phyloP scores from a whole-genome alignment of 2,113 vertebrate species.

The Hippocampus mohnikei region DNA sequence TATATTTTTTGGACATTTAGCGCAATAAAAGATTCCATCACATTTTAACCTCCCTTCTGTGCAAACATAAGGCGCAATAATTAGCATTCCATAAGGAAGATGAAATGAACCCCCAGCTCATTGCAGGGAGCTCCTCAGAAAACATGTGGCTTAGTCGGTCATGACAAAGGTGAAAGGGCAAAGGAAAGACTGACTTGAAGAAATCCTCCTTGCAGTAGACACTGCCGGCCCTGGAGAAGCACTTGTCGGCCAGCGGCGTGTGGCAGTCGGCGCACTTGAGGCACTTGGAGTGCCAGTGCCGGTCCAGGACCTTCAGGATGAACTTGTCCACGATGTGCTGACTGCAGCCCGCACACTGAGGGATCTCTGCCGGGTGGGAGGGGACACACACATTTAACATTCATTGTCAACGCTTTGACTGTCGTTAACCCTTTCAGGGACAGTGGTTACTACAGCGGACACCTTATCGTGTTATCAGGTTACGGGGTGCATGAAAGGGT shows the following conservation, averaged over 20 bases:
- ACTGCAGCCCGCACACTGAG: constrained; percentile 95
- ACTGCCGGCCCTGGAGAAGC: constrained; percentile 90
- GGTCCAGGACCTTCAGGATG: constrained; percentile 97
- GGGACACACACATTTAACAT: not conserved
- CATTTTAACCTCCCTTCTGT: not conserved
- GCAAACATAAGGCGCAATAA: not conserved
- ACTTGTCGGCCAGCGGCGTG: constrained; percentile 90
- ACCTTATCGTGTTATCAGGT: too few relatives aligned
- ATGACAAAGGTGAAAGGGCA: not conserved
- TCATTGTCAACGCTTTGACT: not conserved
- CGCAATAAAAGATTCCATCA: not conserved
- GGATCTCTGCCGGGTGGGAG: constrained; percentile 80
- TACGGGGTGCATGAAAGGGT: too few relatives aligned
- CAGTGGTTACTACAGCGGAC: too few relatives aligned
- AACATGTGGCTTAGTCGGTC: not conserved
- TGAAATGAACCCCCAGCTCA: not conserved
- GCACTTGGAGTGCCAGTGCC: constrained; percentile 97
- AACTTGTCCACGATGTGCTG: constrained; percentile 98
- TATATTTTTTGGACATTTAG: not conserved
- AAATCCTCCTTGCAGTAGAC: constrained; percentile 99
- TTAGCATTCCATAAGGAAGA: not conserved
- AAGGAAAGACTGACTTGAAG: constrained; percentile 85
- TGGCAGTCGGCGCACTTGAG: constrained; percentile 97
- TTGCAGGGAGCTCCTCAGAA: not conserved
- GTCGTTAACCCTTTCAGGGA: too few relatives aligned